These are phyloP conservation scores for Cotesia congregata DNA, from an alignment of 2,888 invertebrate genomes.

Conservation along the genomic window DNA sequence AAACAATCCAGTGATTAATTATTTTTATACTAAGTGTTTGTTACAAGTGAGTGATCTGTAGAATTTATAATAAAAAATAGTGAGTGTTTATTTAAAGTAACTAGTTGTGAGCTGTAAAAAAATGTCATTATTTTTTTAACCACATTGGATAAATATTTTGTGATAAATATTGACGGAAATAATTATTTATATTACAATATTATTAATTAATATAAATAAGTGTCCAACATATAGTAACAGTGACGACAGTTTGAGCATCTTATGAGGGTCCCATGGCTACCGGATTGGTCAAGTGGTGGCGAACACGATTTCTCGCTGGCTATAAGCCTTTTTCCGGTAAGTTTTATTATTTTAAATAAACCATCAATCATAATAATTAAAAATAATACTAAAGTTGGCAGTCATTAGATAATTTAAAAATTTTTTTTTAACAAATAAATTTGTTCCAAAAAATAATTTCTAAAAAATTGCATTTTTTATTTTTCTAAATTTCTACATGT, in stretches of 20 bases:
- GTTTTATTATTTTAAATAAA: slow-evolving; percentile 50
- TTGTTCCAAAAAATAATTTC: background rate
- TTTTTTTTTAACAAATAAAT: slow-evolving; percentile 8
- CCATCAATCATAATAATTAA: background rate
- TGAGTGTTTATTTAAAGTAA: background rate
- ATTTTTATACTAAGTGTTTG: background rate
- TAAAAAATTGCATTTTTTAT: background rate
- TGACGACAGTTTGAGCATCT: slow-evolving; percentile 57
- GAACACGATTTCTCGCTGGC: slow-evolving; percentile 81
- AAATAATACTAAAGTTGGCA: too few relatives aligned
- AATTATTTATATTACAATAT: background rate
- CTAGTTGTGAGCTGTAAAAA: background rate
- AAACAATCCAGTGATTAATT: background rate
- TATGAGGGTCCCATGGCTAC: slow-evolving; percentile 77
- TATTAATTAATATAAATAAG: background rate
- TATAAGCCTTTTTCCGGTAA: slow-evolving; percentile 82
- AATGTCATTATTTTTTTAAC: background rate
- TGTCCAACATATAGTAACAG: slow-evolving; percentile 25
- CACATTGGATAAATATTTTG: background rate
- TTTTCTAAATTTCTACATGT: too few relatives aligned
- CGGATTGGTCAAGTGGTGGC: slow-evolving; percentile 84
- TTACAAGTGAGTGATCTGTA: too few relatives aligned
- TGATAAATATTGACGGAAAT: background rate
- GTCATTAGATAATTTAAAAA: background rate
- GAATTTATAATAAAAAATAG: background rate